Evolutionary conservation across 1,140 invertebrate species (phyloP), one percentile per base, ranked within the genome.

Genomic region (Tetramorium simillimum): DNA sequence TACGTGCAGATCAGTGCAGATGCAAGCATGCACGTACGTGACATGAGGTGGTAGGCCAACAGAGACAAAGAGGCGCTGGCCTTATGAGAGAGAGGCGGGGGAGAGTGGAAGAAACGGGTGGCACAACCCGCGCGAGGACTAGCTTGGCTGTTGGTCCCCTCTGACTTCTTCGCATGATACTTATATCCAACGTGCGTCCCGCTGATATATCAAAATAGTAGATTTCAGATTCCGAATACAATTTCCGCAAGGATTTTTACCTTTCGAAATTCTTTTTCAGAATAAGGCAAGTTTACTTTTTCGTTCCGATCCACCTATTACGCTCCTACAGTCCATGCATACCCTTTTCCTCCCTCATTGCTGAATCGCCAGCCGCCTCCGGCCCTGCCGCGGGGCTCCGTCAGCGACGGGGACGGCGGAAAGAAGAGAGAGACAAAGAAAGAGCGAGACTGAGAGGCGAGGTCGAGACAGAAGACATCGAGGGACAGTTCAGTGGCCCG

Each of bases 401-500:
- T 6, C 53, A 21, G n/a, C 14, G 33, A 43, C 24, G 75, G 46
- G 43, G 60, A 33, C 65, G 40, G 46, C 49, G 62, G 62, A 21
- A 49, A 18, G 43, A 21, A 40, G 33, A 53, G 14, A 43, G 43
- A 49, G 70, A 60, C 0, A 65, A 3, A 18, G 56, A 33, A 33
- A 75, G 69, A 53, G 58, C 21, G n/a, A 63, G 37, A 33, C 33
- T 33, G 33, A 78, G 46, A 72, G 82, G 73, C 60, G 82, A 85
- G 60, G 67, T 84, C 82, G 60, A 24, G 46, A 85, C 73, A 85
- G 60, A 77, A 78, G 82, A 65, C 73, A 78, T 53, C 82, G 60
- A 51, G 82, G 60, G 73, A 85, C 82, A 85, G 82, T 85, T 85
- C 82, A 85, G 82, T 85, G 82, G 82, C 82, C 82, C 82, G 60